phyloP scores from a whole-genome alignment of 2,888 invertebrate species.

The Nemotelus pantherinus region DNA sequence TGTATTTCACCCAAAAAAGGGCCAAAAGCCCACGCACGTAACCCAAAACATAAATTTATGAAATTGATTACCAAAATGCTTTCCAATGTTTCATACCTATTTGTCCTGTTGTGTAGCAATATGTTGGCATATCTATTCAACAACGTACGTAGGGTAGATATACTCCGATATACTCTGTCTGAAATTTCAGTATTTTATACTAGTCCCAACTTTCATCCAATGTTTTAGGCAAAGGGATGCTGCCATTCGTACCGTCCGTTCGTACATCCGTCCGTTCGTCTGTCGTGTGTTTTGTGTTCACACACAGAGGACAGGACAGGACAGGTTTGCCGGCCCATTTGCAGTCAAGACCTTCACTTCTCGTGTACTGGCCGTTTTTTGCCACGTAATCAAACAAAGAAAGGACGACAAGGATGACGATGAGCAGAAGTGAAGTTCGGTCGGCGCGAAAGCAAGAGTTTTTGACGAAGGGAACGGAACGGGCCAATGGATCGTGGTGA shows the following conservation, averaged over 20 bases:
- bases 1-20: no score
- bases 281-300: no score
- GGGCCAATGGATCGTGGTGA: background rate
- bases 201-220: no score
- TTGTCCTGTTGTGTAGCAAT: background rate
- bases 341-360: background rate
- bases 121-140: no score
- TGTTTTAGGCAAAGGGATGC: no score
- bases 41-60: slow-evolving; percentile 5
- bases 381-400: slow-evolving; percentile 6
- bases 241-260: no score
- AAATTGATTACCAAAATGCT: slow-evolving; percentile 22
- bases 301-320: no score
- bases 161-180: no score
- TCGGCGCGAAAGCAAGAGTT: background rate
- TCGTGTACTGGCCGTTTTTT: background rate
- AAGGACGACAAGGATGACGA: background rate
- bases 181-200: no score
- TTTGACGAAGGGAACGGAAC: background rate
- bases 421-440: background rate
- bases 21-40: no score
- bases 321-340: background rate
- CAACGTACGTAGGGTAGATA: no score
- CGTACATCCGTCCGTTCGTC: no score
- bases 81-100: background rate